Evolutionary conservation across 2,113 vertebrate genomes (phyloP).

Genomic region (Myotis yumanensis): DNA sequence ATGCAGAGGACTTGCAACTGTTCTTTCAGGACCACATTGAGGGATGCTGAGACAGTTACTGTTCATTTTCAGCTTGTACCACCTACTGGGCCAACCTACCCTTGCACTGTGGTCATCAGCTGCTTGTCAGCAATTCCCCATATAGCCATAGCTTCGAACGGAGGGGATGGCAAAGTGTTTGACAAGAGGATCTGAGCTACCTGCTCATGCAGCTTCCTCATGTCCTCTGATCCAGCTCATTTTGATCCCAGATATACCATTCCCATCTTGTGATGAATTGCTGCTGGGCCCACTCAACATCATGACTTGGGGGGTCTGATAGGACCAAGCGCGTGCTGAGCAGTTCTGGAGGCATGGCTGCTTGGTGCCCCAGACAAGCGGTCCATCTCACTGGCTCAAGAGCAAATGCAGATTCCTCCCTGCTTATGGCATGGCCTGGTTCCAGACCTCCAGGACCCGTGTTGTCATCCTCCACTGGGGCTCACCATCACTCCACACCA

Average conservation of each 20-base stretch:
- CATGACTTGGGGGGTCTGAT: neutral
- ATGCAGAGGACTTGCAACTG: neutral
- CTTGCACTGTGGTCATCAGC: neutral
- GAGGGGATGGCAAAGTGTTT: neutral
- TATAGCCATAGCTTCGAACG: neutral
- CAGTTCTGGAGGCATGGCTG: too few species aligned
- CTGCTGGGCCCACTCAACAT: neutral
- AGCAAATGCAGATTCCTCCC: neutral
- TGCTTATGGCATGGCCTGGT: too few species aligned
- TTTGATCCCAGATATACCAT: neutral
- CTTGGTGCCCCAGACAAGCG: neutral
- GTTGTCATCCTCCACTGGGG: neutral
- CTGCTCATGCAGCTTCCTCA: neutral
- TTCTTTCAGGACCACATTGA: neutral
- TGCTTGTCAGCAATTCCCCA: neutral
- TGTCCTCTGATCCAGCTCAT: neutral
- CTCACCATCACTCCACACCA: fast-evolving
- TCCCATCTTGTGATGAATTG: neutral
- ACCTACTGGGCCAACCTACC: too few species aligned
- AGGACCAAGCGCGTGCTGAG: neutral
- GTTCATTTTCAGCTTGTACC: neutral
- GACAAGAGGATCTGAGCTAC: neutral
- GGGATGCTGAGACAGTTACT: neutral
- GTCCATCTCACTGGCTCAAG: neutral
- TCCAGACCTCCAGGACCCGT: neutral